Percentiles rank a stretch among this genome's conserved stretches.
These are phyloP conservation scores for Melangyna quadrimaculata DNA, from an alignment of 2,888 invertebrate species.

Conservation along the genomic window DNA sequence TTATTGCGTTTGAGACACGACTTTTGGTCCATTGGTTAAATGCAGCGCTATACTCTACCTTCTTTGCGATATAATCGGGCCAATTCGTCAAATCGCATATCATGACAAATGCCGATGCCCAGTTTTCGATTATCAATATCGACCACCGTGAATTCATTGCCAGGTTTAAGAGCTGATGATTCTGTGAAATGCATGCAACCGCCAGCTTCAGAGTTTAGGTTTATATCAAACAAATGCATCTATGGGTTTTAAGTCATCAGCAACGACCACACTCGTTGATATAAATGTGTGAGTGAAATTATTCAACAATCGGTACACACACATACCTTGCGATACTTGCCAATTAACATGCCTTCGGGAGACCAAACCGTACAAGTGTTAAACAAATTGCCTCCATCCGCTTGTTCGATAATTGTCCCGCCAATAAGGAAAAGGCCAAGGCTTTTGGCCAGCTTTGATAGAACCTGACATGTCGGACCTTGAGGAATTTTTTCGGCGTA, in stretches of 20 bases:
- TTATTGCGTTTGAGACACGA: not conserved
- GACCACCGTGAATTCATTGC: constrained; percentile 88
- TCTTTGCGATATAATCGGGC: constrained; percentile 87
- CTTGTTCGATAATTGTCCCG: constrained; percentile 93
- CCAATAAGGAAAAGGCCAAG: constrained; percentile 91
- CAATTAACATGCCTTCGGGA: constrained; percentile 88
- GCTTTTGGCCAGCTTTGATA: constrained; percentile 89
- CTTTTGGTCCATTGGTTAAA: not conserved
- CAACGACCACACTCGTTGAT: not conserved
- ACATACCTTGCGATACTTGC: constrained; percentile 90
- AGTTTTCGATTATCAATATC: constrained; percentile 87
- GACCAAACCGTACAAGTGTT: constrained; percentile 96
- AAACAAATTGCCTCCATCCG: constrained; percentile 84
- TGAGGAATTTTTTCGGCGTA: constrained; percentile 93
- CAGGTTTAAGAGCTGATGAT: constrained; percentile 90
- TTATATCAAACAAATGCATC: constrained; percentile 97
- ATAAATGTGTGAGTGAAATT: not conserved
- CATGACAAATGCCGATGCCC: constrained; percentile 97
- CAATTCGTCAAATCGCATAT: constrained; percentile 94
- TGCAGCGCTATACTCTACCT: constrained; percentile 77
- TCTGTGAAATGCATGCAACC: constrained; percentile 95
- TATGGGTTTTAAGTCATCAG: constrained; percentile 78
- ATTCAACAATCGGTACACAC: not conserved
- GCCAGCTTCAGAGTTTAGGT: constrained; percentile 85
- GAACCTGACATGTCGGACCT: constrained; percentile 87